phyloP scores from a whole-genome alignment of 2,888 invertebrate genomes.

The Drosophila recens region DNA sequence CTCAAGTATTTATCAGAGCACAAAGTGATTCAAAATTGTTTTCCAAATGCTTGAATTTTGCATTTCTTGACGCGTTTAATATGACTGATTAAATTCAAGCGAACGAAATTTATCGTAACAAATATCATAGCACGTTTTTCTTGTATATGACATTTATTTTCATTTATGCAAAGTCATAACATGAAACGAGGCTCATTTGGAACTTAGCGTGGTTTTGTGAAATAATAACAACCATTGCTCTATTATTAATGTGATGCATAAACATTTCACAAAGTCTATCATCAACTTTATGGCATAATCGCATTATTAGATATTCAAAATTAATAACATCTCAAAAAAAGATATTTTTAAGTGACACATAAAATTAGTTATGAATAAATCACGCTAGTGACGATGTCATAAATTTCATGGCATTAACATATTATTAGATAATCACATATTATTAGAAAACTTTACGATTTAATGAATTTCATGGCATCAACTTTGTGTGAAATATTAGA shows the following conservation, averaged over 20 bases:
- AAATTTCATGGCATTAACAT: neutral
- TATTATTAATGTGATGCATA: neutral
- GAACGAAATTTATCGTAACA: neutral
- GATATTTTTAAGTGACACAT: neutral
- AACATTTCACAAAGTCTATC: neutral
- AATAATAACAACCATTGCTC: neutral
- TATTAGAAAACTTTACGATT: no score
- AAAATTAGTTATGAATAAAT: neutral
- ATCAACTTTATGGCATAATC: neutral
- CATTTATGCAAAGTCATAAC: neutral
- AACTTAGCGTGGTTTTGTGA: neutral
- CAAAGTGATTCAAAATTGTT: constrained; percentile 21
- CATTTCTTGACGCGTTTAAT: neutral
- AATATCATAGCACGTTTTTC: neutral
- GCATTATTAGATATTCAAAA: neutral
- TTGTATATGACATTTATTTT: neutral
- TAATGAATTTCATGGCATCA: no score
- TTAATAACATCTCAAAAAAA: neutral
- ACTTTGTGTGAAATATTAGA: no score
- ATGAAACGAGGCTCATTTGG: neutral
- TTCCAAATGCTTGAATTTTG: constrained; percentile 3
- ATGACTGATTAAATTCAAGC: neutral
- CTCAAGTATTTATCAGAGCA: constrained; percentile 17
- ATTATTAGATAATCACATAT: neutral
- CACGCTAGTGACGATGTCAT: no score